phyloP scores from a whole-genome alignment of 2,113 vertebrate genomes.

The Pituophis catenifer region DNA sequence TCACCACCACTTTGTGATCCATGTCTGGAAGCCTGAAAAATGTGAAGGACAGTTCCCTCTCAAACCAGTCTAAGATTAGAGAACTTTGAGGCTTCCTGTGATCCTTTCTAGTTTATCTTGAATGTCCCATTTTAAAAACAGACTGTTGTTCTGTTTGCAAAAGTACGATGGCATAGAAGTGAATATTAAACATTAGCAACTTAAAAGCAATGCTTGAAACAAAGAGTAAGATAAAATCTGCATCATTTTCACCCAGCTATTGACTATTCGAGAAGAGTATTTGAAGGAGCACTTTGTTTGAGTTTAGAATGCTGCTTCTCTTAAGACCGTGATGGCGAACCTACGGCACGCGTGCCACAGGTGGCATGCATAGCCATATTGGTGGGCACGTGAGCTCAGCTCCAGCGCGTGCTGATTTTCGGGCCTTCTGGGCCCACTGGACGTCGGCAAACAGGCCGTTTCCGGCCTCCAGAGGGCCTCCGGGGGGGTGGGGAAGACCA shows the following conservation, averaged over 20 bases:
- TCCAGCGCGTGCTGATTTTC: too few relatives aligned
- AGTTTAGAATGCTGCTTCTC: conserved; percentile 24
- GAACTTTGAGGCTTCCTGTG: neutral
- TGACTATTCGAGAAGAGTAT: neutral
- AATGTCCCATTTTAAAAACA: neutral
- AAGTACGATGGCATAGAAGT: neutral
- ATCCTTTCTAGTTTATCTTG: neutral
- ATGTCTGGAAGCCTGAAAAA: neutral
- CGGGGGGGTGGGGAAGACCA: too few relatives aligned
- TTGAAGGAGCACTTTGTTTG: conserved; percentile 8
- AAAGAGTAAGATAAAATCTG: conserved; percentile 20
- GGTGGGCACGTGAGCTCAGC: too few relatives aligned
- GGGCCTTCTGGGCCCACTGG: too few relatives aligned
- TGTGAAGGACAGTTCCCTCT: neutral
- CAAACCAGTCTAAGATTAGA: neutral
- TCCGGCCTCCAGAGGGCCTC: too few relatives aligned
- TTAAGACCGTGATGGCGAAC: neutral
- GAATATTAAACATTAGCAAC: conserved; percentile 11
- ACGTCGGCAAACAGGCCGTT: too few relatives aligned
- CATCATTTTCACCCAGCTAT: conserved; percentile 10
- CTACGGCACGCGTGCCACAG: too few relatives aligned
- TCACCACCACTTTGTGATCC: neutral
- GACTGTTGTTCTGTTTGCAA: neutral
- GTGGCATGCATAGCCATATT: too few relatives aligned
- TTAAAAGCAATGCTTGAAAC: conserved; percentile 19